Evolutionary conservation across 2,888 invertebrate species (phyloP), one percentile per base, ranked within the genome.

Genomic region (Drosophila leonis): DNA sequence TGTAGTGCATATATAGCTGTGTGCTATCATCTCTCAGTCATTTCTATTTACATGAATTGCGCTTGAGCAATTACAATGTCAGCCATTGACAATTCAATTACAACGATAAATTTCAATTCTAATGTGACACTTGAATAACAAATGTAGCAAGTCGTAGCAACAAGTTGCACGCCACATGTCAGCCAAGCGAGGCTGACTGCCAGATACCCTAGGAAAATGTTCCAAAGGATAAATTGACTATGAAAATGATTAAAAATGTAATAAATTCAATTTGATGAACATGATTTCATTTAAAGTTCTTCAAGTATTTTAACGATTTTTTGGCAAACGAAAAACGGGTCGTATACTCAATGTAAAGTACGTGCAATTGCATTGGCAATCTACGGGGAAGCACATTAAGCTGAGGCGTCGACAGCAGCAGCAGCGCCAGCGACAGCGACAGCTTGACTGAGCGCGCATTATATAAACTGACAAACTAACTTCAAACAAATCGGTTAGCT

Each of bases 11-110:
- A 52, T 31, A 15, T 56, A 48, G 29, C 3, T 27, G 24, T 29
- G 20, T 57, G 46, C 52, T 78, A 71, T 78, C 80, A 83, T 83
- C 79, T 69, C 60, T 69, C 60, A 67, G 61, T 64, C 68, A 69
- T 42, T 73, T 78, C 67, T 71, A 84, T 86, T 85, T 88, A 79
- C 88, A 83, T 82, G 82, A 82, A 73, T 76, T 82, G 76, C 86
- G 76, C 72, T 75, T 70, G 76, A 83, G 67, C 86, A 65, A 72
- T 77, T 69, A 69, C 83, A 83, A 83, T 83, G 83, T 74, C 83
- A 89, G 29, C 72, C 65, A 85, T 83, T 83, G 80, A 72, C 83
- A 88, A 85, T 85, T 83, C 78, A 83, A 83, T 83, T 83, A 71
- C 74, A 75, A 29, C 73, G 72, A 83, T 77, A 75, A 80, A 85